Conservation (phyloP, 2,888 invertebrate genomes). For the Cheilosia urbana region DNA sequence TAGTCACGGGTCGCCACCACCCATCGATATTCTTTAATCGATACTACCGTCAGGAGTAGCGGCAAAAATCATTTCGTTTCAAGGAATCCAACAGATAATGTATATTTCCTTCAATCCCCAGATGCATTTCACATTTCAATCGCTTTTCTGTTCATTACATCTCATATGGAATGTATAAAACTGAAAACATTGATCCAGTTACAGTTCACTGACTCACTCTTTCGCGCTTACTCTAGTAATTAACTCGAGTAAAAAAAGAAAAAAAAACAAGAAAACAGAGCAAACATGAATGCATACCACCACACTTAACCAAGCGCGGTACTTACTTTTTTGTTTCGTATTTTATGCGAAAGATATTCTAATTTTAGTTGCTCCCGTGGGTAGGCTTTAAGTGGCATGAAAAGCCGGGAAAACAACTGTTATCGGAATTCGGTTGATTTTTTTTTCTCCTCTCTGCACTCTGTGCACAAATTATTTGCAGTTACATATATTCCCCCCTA, state of each 20-base stretch:
- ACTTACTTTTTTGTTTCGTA: constrained; percentile 17
- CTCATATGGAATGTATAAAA: constrained; percentile 31
- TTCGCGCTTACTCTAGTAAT: constrained; percentile 43
- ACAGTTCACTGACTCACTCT: constrained; percentile 66
- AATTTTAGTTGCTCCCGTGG: constrained; percentile 75
- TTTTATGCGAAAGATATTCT: constrained; percentile 71
- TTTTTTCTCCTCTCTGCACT: not conserved
- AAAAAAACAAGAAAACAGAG: constrained; percentile 29
- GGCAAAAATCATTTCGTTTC: too few relatives aligned
- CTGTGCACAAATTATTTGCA: constrained; percentile 50
- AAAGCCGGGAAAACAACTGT: constrained; percentile 74
- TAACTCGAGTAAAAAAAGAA: constrained; percentile 8
- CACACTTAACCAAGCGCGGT: not conserved
- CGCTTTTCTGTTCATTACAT: not conserved
- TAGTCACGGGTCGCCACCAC: too few relatives aligned
- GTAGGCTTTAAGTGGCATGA: constrained; percentile 75
- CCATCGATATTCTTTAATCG: too few relatives aligned
- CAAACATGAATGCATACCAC: constrained; percentile 50
- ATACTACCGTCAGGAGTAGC: too few relatives aligned
- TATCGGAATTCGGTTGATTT: constrained; percentile 59
- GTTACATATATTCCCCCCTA: constrained; percentile 19
- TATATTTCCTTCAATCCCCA: too few relatives aligned
- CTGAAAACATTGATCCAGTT: constrained; percentile 69
- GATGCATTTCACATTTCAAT: too few relatives aligned
- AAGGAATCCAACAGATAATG: too few relatives aligned